Percentiles rank a stretch among this genome's conserved stretches.
These are phyloP conservation scores for Cyanoderma ruficeps DNA, from an alignment of 2,113 vertebrate genomes.

Conservation along the genomic window DNA sequence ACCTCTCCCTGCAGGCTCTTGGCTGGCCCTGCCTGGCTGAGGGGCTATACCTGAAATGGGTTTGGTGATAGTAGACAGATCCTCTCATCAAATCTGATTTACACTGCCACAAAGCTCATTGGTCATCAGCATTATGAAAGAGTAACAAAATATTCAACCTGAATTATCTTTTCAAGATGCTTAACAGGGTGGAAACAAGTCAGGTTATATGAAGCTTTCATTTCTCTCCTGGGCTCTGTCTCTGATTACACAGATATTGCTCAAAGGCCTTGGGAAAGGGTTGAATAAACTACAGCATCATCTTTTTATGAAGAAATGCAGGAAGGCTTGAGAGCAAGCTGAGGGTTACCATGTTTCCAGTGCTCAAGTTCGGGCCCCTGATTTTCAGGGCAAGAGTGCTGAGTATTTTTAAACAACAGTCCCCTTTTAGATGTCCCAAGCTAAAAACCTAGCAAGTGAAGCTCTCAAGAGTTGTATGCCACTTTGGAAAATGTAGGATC, in stretches of 20 bases:
- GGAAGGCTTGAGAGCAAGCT: neutral
- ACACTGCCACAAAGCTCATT: neutral
- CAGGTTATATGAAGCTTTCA: constrained; percentile 5
- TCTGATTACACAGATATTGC: constrained; percentile 45
- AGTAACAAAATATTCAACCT: constrained; percentile 36
- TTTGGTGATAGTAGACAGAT: neutral
- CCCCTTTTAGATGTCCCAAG: neutral
- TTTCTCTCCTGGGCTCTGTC: constrained; percentile 20
- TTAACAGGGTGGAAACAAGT: constrained; percentile 25
- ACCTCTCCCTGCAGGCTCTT: neutral
- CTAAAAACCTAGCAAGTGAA: neutral
- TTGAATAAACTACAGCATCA: neutral
- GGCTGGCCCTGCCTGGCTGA: neutral
- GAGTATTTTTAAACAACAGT: neutral
- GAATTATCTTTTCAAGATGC: constrained; percentile 41
- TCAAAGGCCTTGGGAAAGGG: neutral
- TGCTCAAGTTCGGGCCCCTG: neutral
- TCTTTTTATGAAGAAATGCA: neutral
- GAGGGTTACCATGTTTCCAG: neutral
- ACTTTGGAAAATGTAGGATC: neutral
- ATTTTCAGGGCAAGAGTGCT: neutral
- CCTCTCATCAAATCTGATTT: neutral
- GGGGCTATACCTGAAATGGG: neutral
- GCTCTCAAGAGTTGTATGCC: neutral
- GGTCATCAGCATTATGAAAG: neutral